phyloP scores from a whole-genome alignment of 2,113 vertebrate genomes.

The Triplophysa tibetana region DNA sequence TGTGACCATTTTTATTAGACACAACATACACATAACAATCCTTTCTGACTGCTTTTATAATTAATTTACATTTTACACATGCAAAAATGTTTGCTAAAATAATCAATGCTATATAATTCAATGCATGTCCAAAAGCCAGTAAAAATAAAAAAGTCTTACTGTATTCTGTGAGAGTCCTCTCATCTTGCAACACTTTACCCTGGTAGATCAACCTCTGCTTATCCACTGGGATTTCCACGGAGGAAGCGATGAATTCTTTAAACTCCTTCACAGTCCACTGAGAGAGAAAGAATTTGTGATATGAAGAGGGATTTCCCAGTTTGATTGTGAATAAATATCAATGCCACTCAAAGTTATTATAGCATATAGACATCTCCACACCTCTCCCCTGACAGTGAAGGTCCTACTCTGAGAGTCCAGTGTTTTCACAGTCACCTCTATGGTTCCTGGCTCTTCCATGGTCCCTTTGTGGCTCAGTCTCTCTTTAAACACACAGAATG shows the following conservation, averaged over 20 bases:
- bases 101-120: no score
- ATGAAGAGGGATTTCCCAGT: no score
- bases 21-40: no score
- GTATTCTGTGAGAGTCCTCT: slow-evolving; percentile 87
- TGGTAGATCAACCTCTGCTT: slow-evolving; percentile 93
- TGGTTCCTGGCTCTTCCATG: slow-evolving; percentile 79
- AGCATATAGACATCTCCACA: slow-evolving; percentile 56
- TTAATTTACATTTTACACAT: no score
- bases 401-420: slow-evolving; percentile 89
- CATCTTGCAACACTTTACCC: slow-evolving; percentile 89
- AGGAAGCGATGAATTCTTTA: slow-evolving; percentile 87
- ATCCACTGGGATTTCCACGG: slow-evolving; percentile 86
- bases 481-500: background rate
- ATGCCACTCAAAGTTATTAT: background rate
- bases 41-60: no score
- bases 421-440: slow-evolving; percentile 90
- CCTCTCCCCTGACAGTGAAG: slow-evolving; percentile 85
- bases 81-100: no score
- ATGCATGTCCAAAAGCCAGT: no score
- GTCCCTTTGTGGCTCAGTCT: slow-evolving; percentile 10
- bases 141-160: slow-evolving; percentile 70
- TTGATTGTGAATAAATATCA: background rate
- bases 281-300: background rate
- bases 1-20: no score
- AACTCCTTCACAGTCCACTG: slow-evolving; percentile 90